Conservation (phyloP, 2,888 invertebrate genomes). For the Argyra leucocephala region DNA sequence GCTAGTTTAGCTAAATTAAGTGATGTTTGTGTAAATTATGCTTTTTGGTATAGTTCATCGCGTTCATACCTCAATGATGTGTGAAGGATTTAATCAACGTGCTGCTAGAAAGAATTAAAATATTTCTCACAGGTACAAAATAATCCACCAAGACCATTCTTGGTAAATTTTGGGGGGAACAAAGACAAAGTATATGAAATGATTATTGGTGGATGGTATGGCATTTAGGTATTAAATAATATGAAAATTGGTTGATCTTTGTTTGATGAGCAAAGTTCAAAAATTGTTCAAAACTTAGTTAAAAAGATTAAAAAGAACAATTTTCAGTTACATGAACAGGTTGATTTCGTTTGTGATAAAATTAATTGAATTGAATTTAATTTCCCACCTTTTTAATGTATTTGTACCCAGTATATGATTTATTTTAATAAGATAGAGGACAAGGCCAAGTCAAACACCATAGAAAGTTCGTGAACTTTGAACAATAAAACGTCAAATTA, state of each 20-base stretch:
- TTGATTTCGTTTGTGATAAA: constrained; percentile 92
- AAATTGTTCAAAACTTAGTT: constrained; percentile 81
- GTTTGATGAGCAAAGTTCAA: constrained; percentile 91
- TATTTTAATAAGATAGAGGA: too few relatives aligned
- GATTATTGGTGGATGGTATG: constrained; percentile 99
- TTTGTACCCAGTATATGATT: too few relatives aligned
- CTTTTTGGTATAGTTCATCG: constrained; percentile 94
- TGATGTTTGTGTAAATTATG: constrained; percentile 98
- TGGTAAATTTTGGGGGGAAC: constrained; percentile 97
- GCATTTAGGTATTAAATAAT: constrained; percentile 80
- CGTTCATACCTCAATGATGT: constrained; percentile 92
- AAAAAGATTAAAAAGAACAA: constrained; percentile 87
- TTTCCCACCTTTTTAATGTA: too few relatives aligned
- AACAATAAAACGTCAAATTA: too few relatives aligned
- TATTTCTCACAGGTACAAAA: constrained; percentile 97
- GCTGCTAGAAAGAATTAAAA: constrained; percentile 94
- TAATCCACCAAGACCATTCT: constrained; percentile 90
- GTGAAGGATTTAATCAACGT: constrained; percentile 80
- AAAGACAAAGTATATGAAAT: constrained; percentile 99
- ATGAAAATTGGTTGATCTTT: constrained; percentile 96
- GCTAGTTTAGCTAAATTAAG: constrained; percentile 84
- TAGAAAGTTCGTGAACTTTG: too few relatives aligned
- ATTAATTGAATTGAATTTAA: too few relatives aligned
- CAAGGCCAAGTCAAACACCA: too few relatives aligned
- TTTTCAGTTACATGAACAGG: constrained; percentile 87